phyloP scores from a whole-genome alignment of 1,140 invertebrate species.

The Drosophila yakuba region DNA sequence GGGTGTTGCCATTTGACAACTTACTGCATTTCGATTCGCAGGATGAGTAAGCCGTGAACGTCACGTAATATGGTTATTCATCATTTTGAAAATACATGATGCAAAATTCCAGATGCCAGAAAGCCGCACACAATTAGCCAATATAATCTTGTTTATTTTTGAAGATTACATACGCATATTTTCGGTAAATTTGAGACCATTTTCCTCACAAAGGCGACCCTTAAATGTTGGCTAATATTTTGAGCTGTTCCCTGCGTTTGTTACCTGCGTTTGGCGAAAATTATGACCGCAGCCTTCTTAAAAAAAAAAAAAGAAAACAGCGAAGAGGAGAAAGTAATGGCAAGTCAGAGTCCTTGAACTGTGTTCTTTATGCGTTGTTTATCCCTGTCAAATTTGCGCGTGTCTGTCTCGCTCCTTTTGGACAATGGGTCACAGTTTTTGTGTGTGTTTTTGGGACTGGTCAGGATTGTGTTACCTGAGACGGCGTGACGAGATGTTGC shows the following conservation, averaged over 20 bases:
- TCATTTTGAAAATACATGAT: slow-evolving; percentile 34
- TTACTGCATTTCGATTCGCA: slow-evolving; percentile 13
- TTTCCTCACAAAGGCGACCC: slow-evolving; percentile 1
- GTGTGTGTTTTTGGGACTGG: slow-evolving; percentile 5
- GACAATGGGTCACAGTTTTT: slow-evolving; percentile 29
- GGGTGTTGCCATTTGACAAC: slow-evolving; percentile 20
- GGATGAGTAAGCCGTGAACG: slow-evolving; percentile 31
- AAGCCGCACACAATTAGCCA: slow-evolving; percentile 26
- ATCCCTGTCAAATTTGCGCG: slow-evolving; percentile 62
- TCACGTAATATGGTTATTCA: slow-evolving; percentile 29
- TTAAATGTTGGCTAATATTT: slow-evolving; percentile 15
- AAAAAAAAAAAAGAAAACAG: slow-evolving; percentile 36
- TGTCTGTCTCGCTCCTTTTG: slow-evolving; percentile 47
- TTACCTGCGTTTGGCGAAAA: slow-evolving; percentile 60
- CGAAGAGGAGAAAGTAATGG: slow-evolving; percentile 64
- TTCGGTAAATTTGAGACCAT: slow-evolving; percentile 28
- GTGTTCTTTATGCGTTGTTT: slow-evolving; percentile 70
- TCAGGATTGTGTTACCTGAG: slow-evolving; percentile 34
- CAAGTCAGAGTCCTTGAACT: slow-evolving; percentile 69
- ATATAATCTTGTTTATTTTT: slow-evolving; percentile 45
- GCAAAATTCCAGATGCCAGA: slow-evolving; percentile 9
- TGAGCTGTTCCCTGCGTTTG: background rate
- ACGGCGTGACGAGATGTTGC: slow-evolving; percentile 63
- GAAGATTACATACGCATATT: slow-evolving; percentile 26
- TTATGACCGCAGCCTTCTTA: slow-evolving; percentile 61